These are phyloP conservation scores for Misgurnus anguillicaudatus DNA, from an alignment of 2,113 vertebrate genomes.

Conservation along the genomic window DNA sequence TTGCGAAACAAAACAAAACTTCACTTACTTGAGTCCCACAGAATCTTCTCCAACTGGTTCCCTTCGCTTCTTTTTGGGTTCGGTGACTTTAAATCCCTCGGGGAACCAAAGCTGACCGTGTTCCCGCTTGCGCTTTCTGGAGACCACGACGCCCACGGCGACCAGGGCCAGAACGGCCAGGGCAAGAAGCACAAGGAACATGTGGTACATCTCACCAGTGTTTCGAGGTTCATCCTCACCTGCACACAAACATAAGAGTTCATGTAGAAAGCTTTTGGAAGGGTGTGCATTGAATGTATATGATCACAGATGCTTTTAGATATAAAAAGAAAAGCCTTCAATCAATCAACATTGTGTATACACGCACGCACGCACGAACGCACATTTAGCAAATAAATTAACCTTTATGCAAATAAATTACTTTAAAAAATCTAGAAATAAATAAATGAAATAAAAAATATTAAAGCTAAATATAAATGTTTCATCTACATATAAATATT, in stretches of 20 bases:
- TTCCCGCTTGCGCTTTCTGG: conserved; percentile 88
- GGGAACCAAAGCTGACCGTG: conserved; percentile 98
- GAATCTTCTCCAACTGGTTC: conserved; percentile 95
- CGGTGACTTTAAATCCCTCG: conserved; percentile 91
- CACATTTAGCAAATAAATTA: too few relatives aligned
- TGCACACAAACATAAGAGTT: conserved; percentile 50
- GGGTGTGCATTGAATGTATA: background rate
- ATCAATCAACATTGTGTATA: too few relatives aligned
- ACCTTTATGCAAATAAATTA: too few relatives aligned
- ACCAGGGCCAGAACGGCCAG: conserved; percentile 79
- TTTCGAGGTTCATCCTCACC: conserved; percentile 79
- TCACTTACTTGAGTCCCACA: conserved; percentile 91
- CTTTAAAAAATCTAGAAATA: too few relatives aligned
- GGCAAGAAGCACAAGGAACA: conserved; percentile 81
- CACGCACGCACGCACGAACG: too few relatives aligned
- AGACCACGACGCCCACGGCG: conserved; percentile 86
- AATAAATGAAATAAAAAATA: too few relatives aligned
- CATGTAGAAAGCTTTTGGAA: background rate
- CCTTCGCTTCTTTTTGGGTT: conserved; percentile 94
- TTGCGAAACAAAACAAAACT: background rate
- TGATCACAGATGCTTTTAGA: too few relatives aligned
- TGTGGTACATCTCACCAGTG: conserved; percentile 81
- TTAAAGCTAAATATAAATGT: too few relatives aligned
- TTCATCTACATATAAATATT: too few relatives aligned
- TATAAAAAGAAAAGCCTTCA: too few relatives aligned